phyloP scores from a whole-genome alignment of 2,888 invertebrate species.

The Cartodere bifasciata region DNA sequence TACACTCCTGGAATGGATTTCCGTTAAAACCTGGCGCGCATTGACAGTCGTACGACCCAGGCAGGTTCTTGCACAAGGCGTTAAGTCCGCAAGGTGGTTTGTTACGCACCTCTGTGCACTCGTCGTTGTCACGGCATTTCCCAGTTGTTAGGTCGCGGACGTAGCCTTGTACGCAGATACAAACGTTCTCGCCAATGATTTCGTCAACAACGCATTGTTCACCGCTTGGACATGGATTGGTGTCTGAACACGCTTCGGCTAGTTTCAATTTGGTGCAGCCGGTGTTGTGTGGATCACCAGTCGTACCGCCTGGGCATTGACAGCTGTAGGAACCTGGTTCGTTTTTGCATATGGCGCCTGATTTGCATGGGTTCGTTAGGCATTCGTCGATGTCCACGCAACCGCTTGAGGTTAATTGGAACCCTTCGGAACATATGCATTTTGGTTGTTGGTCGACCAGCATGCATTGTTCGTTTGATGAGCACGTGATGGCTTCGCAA shows the following conservation, averaged over 20 bases:
- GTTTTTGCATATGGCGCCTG: constrained; percentile 80
- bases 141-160: constrained; percentile 60
- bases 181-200: constrained; percentile 62
- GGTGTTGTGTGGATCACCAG: constrained; percentile 66
- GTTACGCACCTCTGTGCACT: constrained; percentile 62
- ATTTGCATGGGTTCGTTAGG: constrained; percentile 63
- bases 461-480: constrained; percentile 81
- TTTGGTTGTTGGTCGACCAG: constrained; percentile 69
- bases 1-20: constrained; percentile 74
- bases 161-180: constrained; percentile 81
- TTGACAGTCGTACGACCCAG: constrained; percentile 87
- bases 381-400: constrained; percentile 89
- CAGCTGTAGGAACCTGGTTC: constrained; percentile 76
- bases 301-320: constrained; percentile 73
- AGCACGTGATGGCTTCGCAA: constrained; percentile 74
- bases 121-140: constrained; percentile 74
- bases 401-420: constrained; percentile 56
- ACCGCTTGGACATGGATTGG: constrained; percentile 67
- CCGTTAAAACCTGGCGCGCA: constrained; percentile 81
- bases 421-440: constrained; percentile 74
- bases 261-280: constrained; percentile 57
- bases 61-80: constrained; percentile 83
- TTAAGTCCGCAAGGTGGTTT: constrained; percentile 78
- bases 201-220: constrained; percentile 77
- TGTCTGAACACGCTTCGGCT: constrained; percentile 57